phyloP scores from a whole-genome alignment of 2,797 vertebrate species.

The Poeciliopsis turneri region DNA sequence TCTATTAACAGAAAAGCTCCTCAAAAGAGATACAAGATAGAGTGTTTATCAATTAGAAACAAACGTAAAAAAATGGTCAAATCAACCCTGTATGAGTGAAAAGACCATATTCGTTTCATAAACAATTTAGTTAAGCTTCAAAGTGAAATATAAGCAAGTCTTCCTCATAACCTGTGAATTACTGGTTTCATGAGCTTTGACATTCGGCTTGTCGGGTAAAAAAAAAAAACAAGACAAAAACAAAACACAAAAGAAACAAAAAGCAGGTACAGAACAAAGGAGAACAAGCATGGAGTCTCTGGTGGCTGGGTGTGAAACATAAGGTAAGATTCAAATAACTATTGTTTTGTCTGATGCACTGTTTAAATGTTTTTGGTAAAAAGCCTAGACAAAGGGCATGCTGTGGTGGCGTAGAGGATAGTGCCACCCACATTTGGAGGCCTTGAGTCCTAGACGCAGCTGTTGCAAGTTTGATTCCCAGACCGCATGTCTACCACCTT shows the following conservation, averaged over 20 bases:
- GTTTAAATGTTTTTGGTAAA: neutral
- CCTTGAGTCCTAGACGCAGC: too few species aligned
- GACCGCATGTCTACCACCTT: too few species aligned
- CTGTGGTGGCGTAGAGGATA: too few species aligned
- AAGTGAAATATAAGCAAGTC: neutral
- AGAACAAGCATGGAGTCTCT: neutral
- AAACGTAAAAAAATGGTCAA: neutral
- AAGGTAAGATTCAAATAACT: neutral
- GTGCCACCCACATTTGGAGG: too few species aligned
- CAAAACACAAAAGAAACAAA: neutral
- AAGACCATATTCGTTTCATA: neutral
- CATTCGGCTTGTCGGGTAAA: neutral
- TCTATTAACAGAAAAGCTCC: constrained; percentile 31
- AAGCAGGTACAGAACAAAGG: neutral
- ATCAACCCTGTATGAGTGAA: neutral
- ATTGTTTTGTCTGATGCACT: neutral
- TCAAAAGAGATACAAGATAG: constrained; percentile 25
- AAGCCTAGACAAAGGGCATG: neutral
- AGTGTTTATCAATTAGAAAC: constrained; percentile 26
- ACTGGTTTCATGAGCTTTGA: neutral
- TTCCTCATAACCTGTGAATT: neutral
- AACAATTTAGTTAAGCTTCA: neutral
- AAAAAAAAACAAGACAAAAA: neutral
- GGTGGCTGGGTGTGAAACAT: neutral
- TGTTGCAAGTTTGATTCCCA: too few species aligned